These are phyloP conservation scores for Hypothenemus hampei DNA, from an alignment of 1,140 invertebrate genomes.

Conservation along the genomic window DNA sequence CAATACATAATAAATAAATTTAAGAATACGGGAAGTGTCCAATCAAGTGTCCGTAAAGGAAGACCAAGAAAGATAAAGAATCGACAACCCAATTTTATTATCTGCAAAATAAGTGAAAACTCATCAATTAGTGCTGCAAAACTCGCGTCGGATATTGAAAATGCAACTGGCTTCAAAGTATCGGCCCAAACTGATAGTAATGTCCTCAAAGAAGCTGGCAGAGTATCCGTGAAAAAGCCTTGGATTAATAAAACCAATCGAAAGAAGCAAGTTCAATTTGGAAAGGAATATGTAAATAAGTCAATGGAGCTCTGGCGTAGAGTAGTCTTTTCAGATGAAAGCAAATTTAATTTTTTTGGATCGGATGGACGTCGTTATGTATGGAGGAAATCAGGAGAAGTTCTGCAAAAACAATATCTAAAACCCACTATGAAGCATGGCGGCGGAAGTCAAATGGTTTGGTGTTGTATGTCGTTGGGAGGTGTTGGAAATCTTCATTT, in stretches of 20 bases:
- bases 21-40: neutral
- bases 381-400: neutral
- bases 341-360: constrained; percentile 26
- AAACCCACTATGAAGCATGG: too few species aligned
- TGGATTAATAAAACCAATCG: neutral
- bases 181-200: neutral
- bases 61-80: too few species aligned
- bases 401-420: neutral
- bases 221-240: neutral
- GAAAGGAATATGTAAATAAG: neutral
- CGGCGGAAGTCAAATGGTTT: too few species aligned
- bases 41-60: too few species aligned
- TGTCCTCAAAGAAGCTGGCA: neutral
- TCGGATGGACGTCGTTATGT: neutral
- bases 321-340: constrained; percentile 6
- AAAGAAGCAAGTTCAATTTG: too few species aligned
- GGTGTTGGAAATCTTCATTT: neutral
- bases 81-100: neutral
- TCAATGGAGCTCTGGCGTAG: neutral
- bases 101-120: neutral
- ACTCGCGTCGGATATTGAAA: neutral
- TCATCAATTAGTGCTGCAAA: neutral
- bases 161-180: neutral
- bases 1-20: neutral
- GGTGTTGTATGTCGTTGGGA: neutral